Conservation (phyloP, 1,140 invertebrate species). For the Drosophila navojoa region DNA sequence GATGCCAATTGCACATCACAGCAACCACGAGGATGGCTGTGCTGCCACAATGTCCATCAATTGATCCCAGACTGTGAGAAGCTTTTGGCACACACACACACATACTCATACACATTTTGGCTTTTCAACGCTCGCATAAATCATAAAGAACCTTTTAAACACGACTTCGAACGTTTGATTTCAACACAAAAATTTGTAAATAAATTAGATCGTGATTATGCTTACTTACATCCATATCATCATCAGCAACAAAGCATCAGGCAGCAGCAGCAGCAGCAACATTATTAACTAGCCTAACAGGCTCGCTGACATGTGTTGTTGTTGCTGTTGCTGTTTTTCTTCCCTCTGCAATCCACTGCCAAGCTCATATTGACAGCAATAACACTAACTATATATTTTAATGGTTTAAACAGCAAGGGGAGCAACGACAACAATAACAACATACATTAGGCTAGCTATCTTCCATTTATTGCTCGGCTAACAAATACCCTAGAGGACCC, state of each 20-base stretch:
- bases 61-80: conserved; percentile 69
- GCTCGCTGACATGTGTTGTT: conserved; percentile 66
- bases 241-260: conserved; percentile 43
- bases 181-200: conserved; percentile 81
- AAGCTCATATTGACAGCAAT: conserved; percentile 55
- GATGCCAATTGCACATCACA: background rate
- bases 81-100: conserved; percentile 33
- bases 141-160: conserved; percentile 78
- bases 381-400: conserved; percentile 78
- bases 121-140: conserved; percentile 75
- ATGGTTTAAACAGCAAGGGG: conserved; percentile 58
- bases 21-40: conserved; percentile 5
- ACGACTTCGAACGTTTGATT: conserved; percentile 80
- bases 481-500: background rate
- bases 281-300: conserved; percentile 68
- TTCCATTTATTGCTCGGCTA: background rate
- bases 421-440: conserved; percentile 50
- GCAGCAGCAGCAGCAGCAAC: conserved; percentile 52
- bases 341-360: background rate
- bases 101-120: conserved; percentile 44
- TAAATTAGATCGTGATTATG: conserved; percentile 82
- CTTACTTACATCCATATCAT: conserved; percentile 79
- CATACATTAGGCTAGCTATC: conserved; percentile 37
- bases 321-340: conserved; percentile 41
- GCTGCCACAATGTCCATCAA: conserved; percentile 63